Conservation (phyloP, 2,888 invertebrate genomes). For the Lepidocyrtoides sp. region DNA sequence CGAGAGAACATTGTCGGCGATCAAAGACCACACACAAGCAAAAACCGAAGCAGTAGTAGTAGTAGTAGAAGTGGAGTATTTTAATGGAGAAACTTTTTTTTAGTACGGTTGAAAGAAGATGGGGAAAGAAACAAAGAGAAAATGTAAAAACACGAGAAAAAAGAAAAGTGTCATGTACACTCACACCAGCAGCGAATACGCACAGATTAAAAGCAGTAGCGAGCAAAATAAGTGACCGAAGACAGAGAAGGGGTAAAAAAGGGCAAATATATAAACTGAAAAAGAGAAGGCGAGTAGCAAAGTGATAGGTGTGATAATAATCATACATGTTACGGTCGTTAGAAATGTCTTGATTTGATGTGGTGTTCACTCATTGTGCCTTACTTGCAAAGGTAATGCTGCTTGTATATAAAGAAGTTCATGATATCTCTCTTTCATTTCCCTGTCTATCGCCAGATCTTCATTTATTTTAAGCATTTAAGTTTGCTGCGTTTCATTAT, state of each 20-base stretch:
- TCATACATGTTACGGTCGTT: conserved; percentile 58
- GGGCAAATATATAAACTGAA: conserved; percentile 14
- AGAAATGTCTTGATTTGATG: conserved; percentile 48
- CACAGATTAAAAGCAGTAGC: conserved; percentile 57
- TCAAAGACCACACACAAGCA: conserved; percentile 14
- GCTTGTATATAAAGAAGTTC: too few species aligned
- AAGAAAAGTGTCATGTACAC: conserved; percentile 71
- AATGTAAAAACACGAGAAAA: conserved; percentile 46
- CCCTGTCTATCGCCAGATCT: too few species aligned
- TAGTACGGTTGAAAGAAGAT: neutral
- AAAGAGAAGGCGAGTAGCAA: neutral
- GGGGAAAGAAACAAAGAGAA: conserved; percentile 33
- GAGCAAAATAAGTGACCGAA: conserved; percentile 23
- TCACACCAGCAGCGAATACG: conserved; percentile 32
- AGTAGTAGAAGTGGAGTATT: neutral
- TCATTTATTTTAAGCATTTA: too few species aligned
- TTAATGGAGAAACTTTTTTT: conserved; percentile 41
- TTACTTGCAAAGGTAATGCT: too few species aligned
- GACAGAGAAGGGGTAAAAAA: conserved; percentile 15
- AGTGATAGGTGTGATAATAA: conserved; percentile 72
- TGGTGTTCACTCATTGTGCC: neutral
- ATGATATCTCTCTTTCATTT: too few species aligned
- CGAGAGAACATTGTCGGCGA: neutral
- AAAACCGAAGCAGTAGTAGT: conserved; percentile 16
- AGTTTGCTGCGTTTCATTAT: too few species aligned